These are phyloP conservation scores for Prosopocoilus inquinatus DNA, from an alignment of 2,888 invertebrate species.

Conservation along the genomic window DNA sequence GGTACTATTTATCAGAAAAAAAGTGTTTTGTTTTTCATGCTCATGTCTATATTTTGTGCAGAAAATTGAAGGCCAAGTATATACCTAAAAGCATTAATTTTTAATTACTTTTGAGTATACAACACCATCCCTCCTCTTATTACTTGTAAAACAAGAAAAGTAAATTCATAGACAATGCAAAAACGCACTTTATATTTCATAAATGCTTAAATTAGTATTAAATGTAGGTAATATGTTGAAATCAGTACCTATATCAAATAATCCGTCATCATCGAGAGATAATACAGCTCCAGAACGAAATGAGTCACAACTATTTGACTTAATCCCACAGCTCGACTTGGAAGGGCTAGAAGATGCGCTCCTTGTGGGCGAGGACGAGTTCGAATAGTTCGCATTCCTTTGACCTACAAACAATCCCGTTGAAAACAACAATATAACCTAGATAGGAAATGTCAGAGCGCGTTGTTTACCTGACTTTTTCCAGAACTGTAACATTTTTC, in stretches of 20 bases:
- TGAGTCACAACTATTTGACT: conserved; percentile 23
- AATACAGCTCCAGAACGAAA: conserved; percentile 21
- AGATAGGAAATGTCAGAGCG: conserved; percentile 21
- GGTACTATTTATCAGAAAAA: too few relatives aligned
- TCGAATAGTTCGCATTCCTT: conserved; percentile 29
- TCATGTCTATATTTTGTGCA: too few relatives aligned
- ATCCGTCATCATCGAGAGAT: conserved; percentile 45
- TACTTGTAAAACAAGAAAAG: too few relatives aligned
- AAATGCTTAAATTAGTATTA: neutral
- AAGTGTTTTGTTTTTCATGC: too few relatives aligned
- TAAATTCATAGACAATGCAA: too few relatives aligned
- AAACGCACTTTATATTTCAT: too few relatives aligned
- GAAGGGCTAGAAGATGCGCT: conserved; percentile 23
- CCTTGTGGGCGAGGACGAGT: conserved; percentile 22
- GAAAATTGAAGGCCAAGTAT: too few relatives aligned
- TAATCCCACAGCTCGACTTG: conserved; percentile 19
- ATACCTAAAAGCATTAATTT: too few relatives aligned
- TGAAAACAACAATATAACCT: conserved; percentile 24
- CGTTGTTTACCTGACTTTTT: conserved; percentile 65
- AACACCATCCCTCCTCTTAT: too few relatives aligned
- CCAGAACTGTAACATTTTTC: conserved; percentile 65
- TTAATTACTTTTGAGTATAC: too few relatives aligned
- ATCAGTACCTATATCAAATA: conserved; percentile 42
- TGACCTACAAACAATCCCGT: conserved; percentile 33
- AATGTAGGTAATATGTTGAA: too few relatives aligned